A percentile compares a stretch with the other conserved stretches of the same genome.
phyloP scores from a whole-genome alignment of 2,113 vertebrate species.

The Aviceda subcristata region DNA sequence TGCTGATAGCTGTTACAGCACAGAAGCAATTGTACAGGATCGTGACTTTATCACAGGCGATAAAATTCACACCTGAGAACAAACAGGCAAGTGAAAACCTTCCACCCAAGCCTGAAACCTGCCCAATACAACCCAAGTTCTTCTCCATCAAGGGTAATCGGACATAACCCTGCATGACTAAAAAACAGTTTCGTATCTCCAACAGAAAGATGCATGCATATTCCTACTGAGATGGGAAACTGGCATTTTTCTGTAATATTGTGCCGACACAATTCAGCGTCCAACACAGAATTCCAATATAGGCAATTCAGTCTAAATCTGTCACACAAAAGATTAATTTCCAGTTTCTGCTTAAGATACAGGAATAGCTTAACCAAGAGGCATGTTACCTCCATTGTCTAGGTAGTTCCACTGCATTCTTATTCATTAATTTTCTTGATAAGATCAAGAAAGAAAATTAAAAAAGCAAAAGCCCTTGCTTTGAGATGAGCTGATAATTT shows the following conservation, averaged over 20 bases:
- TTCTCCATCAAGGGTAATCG: background rate
- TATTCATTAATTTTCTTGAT: constrained; percentile 10
- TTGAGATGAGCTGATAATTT: constrained; percentile 35
- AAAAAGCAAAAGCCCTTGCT: background rate
- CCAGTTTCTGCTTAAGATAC: background rate
- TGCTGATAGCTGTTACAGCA: background rate
- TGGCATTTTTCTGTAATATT: background rate
- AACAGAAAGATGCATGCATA: background rate
- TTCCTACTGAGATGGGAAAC: background rate
- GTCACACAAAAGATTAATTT: background rate
- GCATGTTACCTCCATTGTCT: background rate
- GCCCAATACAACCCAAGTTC: background rate
- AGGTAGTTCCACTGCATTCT: background rate
- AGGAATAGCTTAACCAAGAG: background rate
- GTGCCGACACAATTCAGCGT: background rate
- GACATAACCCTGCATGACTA: background rate
- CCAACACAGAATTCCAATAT: background rate
- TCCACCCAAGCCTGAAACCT: background rate
- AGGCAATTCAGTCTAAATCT: background rate
- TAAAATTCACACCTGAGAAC: background rate
- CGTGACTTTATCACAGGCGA: background rate
- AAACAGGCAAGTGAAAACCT: background rate
- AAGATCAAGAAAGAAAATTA: constrained; percentile 32
- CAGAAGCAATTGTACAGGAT: background rate
- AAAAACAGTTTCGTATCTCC: background rate